Evolutionary conservation across 1,140 invertebrate species (phyloP).

Genomic region (Microplitis mediator): DNA sequence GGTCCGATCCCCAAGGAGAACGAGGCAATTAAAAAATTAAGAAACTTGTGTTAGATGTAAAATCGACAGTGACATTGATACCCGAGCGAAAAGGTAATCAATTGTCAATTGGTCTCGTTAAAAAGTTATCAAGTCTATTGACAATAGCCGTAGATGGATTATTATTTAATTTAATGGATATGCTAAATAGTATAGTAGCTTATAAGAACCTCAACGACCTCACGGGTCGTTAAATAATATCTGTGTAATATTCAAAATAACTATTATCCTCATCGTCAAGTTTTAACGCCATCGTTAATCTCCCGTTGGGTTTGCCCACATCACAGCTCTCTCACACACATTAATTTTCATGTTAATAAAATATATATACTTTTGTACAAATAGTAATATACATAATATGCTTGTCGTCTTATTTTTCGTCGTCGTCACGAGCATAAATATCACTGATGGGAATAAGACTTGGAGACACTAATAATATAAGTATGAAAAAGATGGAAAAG

Average conservation of each 20-base stretch:
- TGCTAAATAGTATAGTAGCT: neutral
- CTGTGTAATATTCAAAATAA: conserved; percentile 23
- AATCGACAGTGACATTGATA: neutral
- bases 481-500: conserved; percentile 6
- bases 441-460: neutral
- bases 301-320: neutral
- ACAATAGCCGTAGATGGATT: too few species aligned
- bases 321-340: conserved; percentile 3
- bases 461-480: neutral
- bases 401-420: too few species aligned
- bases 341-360: neutral
- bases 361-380: neutral
- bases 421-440: conserved; percentile 25
- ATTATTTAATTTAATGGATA: neutral
- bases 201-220: neutral
- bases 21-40: conserved; percentile 23
- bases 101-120: conserved; percentile 1
- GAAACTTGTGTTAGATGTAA: neutral
- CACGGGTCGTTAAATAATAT: conserved; percentile 16
- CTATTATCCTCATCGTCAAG: conserved; percentile 5
- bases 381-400: neutral
- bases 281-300: conserved; percentile 28
- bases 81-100: neutral
- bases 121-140: too few species aligned
- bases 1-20: conserved; percentile 17